A percentile compares a stretch with the other conserved stretches of the same genome.
These are phyloP conservation scores for Uria aalge DNA, from an alignment of 2,113 vertebrate species.

Conservation along the genomic window DNA sequence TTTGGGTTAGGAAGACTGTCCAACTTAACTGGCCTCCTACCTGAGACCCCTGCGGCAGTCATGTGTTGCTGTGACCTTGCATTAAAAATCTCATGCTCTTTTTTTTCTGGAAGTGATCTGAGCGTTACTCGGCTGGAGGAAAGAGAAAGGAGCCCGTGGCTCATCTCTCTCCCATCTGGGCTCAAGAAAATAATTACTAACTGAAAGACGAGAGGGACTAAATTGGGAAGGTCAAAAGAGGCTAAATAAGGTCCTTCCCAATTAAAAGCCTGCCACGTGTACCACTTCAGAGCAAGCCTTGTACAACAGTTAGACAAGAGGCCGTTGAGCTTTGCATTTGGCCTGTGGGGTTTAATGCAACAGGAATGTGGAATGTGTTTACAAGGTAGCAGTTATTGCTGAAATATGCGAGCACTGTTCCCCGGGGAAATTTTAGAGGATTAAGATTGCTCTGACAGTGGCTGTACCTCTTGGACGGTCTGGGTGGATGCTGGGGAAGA, in stretches of 20 bases:
- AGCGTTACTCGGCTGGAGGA: neutral
- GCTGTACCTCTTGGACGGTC: neutral
- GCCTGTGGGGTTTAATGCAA: slow-evolving; percentile 16
- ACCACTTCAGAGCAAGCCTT: neutral
- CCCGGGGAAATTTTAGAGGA: slow-evolving; percentile 28
- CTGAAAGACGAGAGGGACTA: neutral
- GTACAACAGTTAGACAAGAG: neutral
- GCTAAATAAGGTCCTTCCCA: neutral
- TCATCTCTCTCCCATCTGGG: neutral
- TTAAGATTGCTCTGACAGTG: neutral
- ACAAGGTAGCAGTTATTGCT: slow-evolving; percentile 39
- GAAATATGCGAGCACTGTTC: slow-evolving; percentile 37
- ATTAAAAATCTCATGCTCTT: neutral
- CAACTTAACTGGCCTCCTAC: neutral
- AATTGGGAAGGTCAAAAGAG: neutral
- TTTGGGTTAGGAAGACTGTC: neutral
- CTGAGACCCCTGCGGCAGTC: neutral
- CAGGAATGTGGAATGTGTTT: slow-evolving; percentile 63
- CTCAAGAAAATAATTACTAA: neutral
- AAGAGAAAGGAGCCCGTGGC: neutral
- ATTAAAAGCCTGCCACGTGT: neutral
- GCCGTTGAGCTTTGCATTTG: slow-evolving; percentile 25
- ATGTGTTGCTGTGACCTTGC: neutral
- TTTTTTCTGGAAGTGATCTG: neutral
- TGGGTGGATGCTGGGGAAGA: neutral